These are phyloP conservation scores for Pseudocheirus occidentalis DNA, from an alignment of 2,797 vertebrate species.

Conservation along the genomic window DNA sequence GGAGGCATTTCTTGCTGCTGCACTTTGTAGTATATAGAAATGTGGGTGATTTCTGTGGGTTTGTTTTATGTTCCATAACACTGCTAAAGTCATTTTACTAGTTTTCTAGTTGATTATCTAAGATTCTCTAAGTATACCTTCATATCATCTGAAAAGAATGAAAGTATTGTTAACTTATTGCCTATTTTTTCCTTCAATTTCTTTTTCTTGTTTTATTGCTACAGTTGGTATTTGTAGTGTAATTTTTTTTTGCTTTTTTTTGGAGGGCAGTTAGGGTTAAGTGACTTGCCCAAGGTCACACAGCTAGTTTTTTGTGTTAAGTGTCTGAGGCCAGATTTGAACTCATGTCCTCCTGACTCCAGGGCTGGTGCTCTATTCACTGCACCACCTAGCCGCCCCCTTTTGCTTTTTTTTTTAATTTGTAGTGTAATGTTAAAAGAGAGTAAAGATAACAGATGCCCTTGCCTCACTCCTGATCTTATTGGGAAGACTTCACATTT, in stretches of 20 bases:
- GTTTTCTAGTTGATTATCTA: neutral
- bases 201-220: neutral
- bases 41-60: neutral
- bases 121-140: neutral
- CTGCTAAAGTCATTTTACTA: neutral
- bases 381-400: too few relatives aligned
- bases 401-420: too few relatives aligned
- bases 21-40: neutral
- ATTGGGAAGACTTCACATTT: neutral
- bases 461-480: neutral
- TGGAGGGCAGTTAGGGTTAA: too few relatives aligned
- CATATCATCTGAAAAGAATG: neutral
- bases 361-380: too few relatives aligned
- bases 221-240: neutral
- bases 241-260: too few relatives aligned
- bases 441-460: neutral
- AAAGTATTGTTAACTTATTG: too few relatives aligned
- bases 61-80: neutral
- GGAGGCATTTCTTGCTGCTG: neutral
- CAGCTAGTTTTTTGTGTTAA: too few relatives aligned
- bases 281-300: too few relatives aligned
- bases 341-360: too few relatives aligned
- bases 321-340: too few relatives aligned
- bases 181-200: neutral
- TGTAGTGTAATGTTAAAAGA: neutral